These are phyloP conservation scores for Herpailurus yagouaroundi DNA, from an alignment of 2,113 vertebrate species.

Conservation along the genomic window DNA sequence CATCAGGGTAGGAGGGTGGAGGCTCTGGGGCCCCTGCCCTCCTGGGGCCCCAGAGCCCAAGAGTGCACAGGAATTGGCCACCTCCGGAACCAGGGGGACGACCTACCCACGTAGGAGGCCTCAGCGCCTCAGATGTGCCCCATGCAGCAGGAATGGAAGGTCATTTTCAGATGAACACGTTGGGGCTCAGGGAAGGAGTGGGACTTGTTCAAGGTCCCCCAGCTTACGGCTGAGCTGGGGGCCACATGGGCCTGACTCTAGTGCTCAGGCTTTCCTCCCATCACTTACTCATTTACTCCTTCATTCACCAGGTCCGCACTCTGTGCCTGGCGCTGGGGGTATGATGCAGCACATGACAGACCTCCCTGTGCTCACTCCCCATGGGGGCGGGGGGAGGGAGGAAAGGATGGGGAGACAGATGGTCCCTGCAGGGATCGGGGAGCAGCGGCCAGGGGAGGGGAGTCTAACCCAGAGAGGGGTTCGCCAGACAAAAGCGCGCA, in stretches of 20 bases:
- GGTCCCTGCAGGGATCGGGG: background rate
- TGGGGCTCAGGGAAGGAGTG: background rate
- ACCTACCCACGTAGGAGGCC: background rate
- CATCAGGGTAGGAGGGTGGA: background rate
- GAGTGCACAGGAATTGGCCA: background rate
- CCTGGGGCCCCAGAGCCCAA: background rate
- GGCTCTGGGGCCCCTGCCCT: background rate
- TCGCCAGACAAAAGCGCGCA: background rate
- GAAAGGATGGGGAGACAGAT: background rate
- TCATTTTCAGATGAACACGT: background rate
- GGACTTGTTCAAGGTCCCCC: background rate
- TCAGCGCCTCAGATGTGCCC: background rate
- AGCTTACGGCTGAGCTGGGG: background rate
- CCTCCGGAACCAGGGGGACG: background rate
- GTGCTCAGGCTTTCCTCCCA: background rate
- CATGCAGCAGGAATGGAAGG: fast-evolving
- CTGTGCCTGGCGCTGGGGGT: fast-evolving
- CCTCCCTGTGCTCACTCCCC: background rate
- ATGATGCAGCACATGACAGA: fast-evolving
- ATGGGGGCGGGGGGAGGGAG: background rate
- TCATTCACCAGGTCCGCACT: background rate
- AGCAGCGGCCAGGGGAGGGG: no score
- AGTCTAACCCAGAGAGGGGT: background rate
- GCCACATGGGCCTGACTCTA: background rate
- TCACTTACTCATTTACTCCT: background rate